A percentile compares a stretch with the other conserved stretches of the same genome.
Evolutionary conservation across 1,140 invertebrate species (phyloP).

Genomic region (Asobara japonica): DNA sequence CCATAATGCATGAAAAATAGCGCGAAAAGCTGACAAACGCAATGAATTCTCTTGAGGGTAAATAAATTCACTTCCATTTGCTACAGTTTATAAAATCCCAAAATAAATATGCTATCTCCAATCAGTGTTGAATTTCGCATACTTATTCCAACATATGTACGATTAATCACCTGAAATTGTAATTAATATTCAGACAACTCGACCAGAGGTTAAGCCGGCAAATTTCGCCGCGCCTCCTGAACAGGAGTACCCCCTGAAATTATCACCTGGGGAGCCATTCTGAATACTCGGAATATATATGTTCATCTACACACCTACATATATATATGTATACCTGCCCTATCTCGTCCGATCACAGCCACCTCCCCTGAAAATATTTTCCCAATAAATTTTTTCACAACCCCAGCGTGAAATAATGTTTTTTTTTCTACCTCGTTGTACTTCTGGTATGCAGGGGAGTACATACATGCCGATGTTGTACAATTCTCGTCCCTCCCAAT

Average conservation of each 20-base stretch:
- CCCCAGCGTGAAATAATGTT: background rate
- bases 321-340: background rate
- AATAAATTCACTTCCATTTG: background rate
- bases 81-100: background rate
- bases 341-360: background rate
- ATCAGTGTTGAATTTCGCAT: slow-evolving; percentile 6
- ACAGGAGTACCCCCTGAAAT: background rate
- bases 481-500: background rate
- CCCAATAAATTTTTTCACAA: slow-evolving; percentile 11
- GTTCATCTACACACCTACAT: too few species aligned
- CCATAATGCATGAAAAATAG: background rate
- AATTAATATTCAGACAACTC: slow-evolving; percentile 1
- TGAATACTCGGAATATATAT: background rate
- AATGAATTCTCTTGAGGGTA: background rate
- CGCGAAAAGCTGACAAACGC: background rate
- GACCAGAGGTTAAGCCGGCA: slow-evolving; percentile 2
- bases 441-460: background rate
- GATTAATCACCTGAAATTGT: slow-evolving; percentile 9
- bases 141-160: slow-evolving; percentile 4
- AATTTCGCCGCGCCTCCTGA: background rate
- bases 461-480: slow-evolving; percentile 5
- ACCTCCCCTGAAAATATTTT: background rate
- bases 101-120: background rate
- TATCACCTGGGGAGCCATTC: slow-evolving; percentile 16
- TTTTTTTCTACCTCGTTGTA: background rate